A percentile compares a stretch with the other conserved stretches of the same genome.
Conservation (phyloP, 1,140 invertebrate species). For the Cyclina sinensis region DNA sequence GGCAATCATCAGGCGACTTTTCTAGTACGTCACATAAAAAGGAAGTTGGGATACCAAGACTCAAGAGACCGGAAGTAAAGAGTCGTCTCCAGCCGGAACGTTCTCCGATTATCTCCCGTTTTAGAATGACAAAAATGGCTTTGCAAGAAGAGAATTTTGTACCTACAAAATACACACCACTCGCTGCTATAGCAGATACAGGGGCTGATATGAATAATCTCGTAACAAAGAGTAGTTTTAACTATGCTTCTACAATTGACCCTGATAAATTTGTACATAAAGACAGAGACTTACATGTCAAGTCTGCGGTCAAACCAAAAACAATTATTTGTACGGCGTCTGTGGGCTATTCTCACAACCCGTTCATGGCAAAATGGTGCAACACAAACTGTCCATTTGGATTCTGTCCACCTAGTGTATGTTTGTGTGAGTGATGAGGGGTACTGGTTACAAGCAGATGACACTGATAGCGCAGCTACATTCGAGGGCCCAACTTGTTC, state of each 20-base stretch:
- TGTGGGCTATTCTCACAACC: conserved; percentile 10
- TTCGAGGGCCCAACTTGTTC: too few species aligned
- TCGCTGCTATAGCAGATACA: too few species aligned
- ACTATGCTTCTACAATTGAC: neutral
- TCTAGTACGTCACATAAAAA: neutral
- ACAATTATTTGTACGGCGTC: conserved; percentile 35
- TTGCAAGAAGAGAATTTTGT: neutral
- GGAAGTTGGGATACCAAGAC: neutral
- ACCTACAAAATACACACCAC: neutral
- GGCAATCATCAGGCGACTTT: too few species aligned
- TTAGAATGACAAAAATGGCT: neutral
- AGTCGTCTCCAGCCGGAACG: neutral
- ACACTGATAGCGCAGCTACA: too few species aligned
- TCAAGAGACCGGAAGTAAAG: neutral
- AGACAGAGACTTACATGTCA: neutral
- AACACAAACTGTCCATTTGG: conserved; percentile 39
- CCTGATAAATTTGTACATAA: conserved; percentile 1
- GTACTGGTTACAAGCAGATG: neutral
- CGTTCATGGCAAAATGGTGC: conserved; percentile 46
- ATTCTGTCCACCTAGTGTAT: conserved; percentile 35
- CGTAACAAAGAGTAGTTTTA: neutral
- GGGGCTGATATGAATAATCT: neutral
- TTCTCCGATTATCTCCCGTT: neutral
- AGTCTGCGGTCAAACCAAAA: neutral
- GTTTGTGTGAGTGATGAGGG: conserved; percentile 17